Base-by-base conservation (phyloP, 2,797 vertebrate species). In the Coregonus ussuriensis region DNA sequence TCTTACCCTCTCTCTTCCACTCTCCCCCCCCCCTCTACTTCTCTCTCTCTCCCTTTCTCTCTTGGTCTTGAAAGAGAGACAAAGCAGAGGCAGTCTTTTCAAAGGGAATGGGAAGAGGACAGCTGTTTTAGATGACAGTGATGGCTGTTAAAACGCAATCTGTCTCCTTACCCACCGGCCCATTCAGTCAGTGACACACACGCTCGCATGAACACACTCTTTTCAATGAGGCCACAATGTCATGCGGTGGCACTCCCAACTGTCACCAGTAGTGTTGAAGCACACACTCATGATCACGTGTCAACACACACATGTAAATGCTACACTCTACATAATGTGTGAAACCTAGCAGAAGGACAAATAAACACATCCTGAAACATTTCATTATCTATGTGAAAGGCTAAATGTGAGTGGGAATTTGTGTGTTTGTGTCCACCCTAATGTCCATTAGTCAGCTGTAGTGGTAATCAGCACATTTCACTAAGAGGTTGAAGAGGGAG, bases 81-180 rank as follows among this genome's bases (percentile, higher is more conserved):
- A 94, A 94, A 93, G 92, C 93, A 94, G 94, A 94, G 93, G 94
- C 89, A 91, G 88, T 86, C 79, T 83, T 87, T 81, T 95, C 91
- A 95, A 94, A 94, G 86, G 83, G 88, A 91, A 92, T 93, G 93
- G 90, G 93, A 94, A 94, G 91, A 90, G 89, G 94, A 95, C 94
- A 95, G 94, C 93, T 95, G 94, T 94, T 94, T 90, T 90, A 93
- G 92, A 95, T 95, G 94, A 95, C 94, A 93, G 93, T 89, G 89
- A 94, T 95, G 92, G 93, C 93, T 93, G 92, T 94, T 94, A 93
- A 93, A 47, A 92, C 86, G 85, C 92, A 93, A 93, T 94, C 92
- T 94, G 93, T 93, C 92, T 93, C 87, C 86, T 91, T 93, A 93
- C 91, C 92, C 92, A 92, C 87, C 79, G 90, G 90, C 92, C 93